Base-by-base conservation (phyloP, 2,797 vertebrate genomes). In the Enteromius viviparus region DNA sequence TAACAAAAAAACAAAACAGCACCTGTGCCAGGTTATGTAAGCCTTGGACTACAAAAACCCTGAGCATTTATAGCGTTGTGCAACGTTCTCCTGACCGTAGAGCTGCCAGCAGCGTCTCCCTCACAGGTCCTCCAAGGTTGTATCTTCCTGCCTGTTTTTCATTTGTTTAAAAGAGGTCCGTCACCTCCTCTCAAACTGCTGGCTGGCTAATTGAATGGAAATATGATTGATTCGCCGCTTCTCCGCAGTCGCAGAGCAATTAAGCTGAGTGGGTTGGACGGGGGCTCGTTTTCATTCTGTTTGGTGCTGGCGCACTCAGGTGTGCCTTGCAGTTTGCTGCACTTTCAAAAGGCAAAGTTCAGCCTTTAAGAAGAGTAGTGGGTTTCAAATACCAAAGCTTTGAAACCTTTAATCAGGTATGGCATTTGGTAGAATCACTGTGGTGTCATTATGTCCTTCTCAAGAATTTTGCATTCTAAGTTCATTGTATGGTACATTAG, bases 151-250 rank as follows among this genome's bases (percentile, higher is more conserved):
- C 82, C 81, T 62, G 85, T 51, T 71, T 88, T 89, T 90, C 87
- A 89, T 90, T 89, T 87, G 85, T 79, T 58, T 89, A 85, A 91
- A 83, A 89, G 88, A 87, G 90, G 86, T 87, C 88, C 21, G 29
- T 87, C 85, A 88, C 88, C 88, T 85, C 80, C 72, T 80, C 81
- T 82, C 53, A 62, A 29, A 34, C 37, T 37, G 86, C 71, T 9
- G 11, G 85, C 75, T n/a, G 12, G 80, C 76, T 91, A 89, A 91
- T 89, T 87, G 85, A 90, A 89, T 87, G 83, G 87, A 87, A 87
- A 85, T 86, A 81, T 90, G 89, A 91, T 90, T 88, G 89, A 91
- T 89, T 88, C 53, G 32, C 78, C 11, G 37, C 37, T 80, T 82
- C 70, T 81, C 83, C 19, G 72, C 83, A 60, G 79, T 81, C 65